These are phyloP conservation scores for Oreochromis mossambicus DNA, from an alignment of 2,797 vertebrate species.

Conservation along the genomic window DNA sequence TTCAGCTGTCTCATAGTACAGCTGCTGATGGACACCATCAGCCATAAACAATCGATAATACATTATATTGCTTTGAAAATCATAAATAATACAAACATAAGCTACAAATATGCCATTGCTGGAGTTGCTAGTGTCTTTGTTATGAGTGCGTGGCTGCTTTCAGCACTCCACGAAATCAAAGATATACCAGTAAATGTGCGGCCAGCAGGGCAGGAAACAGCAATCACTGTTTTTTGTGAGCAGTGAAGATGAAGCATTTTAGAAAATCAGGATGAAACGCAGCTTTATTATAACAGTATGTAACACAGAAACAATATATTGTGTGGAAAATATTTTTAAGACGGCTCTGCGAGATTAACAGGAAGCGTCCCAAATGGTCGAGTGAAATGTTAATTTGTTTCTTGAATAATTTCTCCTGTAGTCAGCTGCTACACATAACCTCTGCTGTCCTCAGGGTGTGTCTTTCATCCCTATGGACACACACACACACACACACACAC, in stretches of 20 bases:
- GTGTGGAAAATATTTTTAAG: background rate
- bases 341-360: constrained; percentile 29
- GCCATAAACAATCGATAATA: background rate
- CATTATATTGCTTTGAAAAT: background rate
- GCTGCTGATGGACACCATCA: background rate
- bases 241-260: background rate
- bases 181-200: background rate
- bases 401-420: constrained; percentile 59
- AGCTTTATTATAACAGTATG: background rate
- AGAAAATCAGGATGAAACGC: background rate
- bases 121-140: background rate
- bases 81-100: background rate
- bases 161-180: background rate
- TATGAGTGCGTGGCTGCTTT: background rate
- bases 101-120: background rate
- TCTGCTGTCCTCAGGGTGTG: constrained; percentile 63
- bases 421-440: constrained; percentile 69
- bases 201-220: background rate
- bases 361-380: constrained; percentile 49
- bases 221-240: background rate
- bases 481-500: constrained; percentile 13
- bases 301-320: background rate
- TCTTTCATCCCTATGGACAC: constrained; percentile 51
- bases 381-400: constrained; percentile 74
- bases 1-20: background rate